A percentile compares a stretch with the other conserved stretches of the same genome.
Conservation (phyloP, 2,888 invertebrate genomes). For the Cephus pygmeus region DNA sequence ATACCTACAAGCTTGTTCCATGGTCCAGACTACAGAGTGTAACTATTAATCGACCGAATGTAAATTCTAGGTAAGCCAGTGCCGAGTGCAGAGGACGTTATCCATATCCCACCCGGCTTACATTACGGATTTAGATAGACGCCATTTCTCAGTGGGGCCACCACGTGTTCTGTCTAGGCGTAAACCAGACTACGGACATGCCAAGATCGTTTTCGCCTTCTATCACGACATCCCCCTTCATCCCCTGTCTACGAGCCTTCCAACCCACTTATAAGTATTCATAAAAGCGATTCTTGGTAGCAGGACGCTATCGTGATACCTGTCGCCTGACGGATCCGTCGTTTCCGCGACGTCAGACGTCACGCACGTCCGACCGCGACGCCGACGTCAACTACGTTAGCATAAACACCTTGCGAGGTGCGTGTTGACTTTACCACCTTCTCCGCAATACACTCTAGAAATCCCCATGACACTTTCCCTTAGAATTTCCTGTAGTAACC, state of each 20-base stretch:
- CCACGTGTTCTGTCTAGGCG: neutral
- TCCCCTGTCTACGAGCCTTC: neutral
- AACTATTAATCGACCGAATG: conserved; percentile 3
- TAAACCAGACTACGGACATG: neutral
- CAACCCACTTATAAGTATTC: neutral
- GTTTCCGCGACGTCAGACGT: conserved; percentile 1
- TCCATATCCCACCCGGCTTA: conserved; percentile 1
- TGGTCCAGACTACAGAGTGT: neutral
- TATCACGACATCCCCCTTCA: neutral
- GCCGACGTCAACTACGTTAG: conserved; percentile 15
- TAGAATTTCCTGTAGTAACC: neutral
- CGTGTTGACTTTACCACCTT: neutral
- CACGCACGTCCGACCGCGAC: conserved; percentile 13
- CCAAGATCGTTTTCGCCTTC: neutral
- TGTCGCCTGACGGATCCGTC: neutral
- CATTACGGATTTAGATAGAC: conserved; percentile 4
- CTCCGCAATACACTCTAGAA: neutral
- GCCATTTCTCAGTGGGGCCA: neutral
- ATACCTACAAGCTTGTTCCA: neutral
- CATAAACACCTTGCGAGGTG: conserved; percentile 17
- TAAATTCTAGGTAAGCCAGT: conserved; percentile 5
- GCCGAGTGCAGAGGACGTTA: conserved; percentile 3
- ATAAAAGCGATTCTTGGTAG: neutral
- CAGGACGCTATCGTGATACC: neutral
- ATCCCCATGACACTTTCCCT: neutral